phyloP scores from a whole-genome alignment of 1,140 invertebrate species.

The Drosophila kikkawai region DNA sequence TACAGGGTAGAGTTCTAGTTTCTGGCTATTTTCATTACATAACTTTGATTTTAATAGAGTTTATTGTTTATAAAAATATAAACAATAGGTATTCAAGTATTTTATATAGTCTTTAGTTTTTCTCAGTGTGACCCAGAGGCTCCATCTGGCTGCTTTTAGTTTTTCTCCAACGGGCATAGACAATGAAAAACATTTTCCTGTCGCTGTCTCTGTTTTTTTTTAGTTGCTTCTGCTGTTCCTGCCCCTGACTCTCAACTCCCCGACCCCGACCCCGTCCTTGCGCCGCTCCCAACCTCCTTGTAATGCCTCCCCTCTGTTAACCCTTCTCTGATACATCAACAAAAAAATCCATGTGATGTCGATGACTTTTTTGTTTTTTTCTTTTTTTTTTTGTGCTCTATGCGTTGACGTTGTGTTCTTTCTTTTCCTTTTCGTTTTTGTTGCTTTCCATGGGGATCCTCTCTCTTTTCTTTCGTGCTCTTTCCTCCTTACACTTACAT shows the following conservation, averaged over 20 bases:
- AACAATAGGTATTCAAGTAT: not conserved
- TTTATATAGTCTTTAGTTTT: not conserved
- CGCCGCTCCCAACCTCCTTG: not conserved
- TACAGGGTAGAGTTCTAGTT: not conserved
- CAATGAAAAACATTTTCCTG: slow-evolving; percentile 82
- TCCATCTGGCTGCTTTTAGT: slow-evolving; percentile 44
- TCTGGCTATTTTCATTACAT: no score
- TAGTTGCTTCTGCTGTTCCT: slow-evolving; percentile 14
- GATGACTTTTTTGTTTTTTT: slow-evolving; percentile 71
- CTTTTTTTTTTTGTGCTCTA: slow-evolving; percentile 41
- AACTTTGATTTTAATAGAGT: no score
- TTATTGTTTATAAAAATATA: not conserved
- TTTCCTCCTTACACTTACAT: slow-evolving; percentile 28
- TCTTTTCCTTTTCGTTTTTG: slow-evolving; percentile 31
- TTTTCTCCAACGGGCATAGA: slow-evolving; percentile 70
- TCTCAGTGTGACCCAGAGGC: slow-evolving; percentile 6
- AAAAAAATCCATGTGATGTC: slow-evolving; percentile 76
- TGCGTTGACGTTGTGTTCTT: slow-evolving; percentile 49
- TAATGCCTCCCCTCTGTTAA: not conserved
- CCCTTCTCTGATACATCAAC: slow-evolving; percentile 49
- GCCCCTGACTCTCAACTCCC: slow-evolving; percentile 10
- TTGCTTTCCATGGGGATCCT: slow-evolving; percentile 21
- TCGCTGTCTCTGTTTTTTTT: slow-evolving; percentile 40
- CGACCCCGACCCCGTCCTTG: slow-evolving; percentile 23
- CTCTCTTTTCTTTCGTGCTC: slow-evolving; percentile 35